Base-by-base conservation (phyloP, 2,888 invertebrate genomes). In the Drosophila glabriapex region DNA sequence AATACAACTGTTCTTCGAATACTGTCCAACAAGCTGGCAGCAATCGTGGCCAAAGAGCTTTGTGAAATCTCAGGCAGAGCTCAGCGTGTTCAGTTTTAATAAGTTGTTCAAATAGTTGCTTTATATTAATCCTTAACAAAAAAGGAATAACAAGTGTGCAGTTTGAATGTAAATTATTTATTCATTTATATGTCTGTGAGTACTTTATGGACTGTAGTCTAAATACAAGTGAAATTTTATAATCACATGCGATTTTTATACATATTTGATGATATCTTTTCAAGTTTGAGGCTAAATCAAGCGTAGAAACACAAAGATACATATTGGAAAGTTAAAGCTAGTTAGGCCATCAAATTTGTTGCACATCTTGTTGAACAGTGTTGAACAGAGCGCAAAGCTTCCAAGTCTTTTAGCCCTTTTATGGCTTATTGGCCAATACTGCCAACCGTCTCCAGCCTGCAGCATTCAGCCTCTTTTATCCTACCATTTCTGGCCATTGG, bases 371-470 rank as follows among this genome's bases (percentile, higher is more conserved):
- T 37, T 53, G 43, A 35, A 58, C 66, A 64, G 64, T 64, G 58
- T 35, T 43, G 54, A 46, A 46, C 25, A 41, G 33, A 43, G 46
- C 43, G 53, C 39, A 46, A 53, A 59, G 56, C 52, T 29, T 37
- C 6, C 58, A 73, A 65, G 53, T 53, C 39, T 46, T 58, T n/a
- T n/a, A n/a, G 63, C 52, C 28, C 56, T 72, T 58, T 10, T 39
- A 58, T 64, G 58, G 72, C 35, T 65, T 73, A 56, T 28, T 73
- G 46, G 46, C 39, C 41, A 54, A 46, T 25, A 46, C 46, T 22
- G 62, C 39, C 22, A 50, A 14, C 1, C 28, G n/a, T 5, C 41
- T 9, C 43, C 14, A 16, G 22, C 10, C 2, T 10, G 4, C 46
- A 25, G 22, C n/a, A 39, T 28, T n/a, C 25, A 25, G 22, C 9